Conservation (phyloP, 2,797 vertebrate genomes). For the Notamacropus eugenii region DNA sequence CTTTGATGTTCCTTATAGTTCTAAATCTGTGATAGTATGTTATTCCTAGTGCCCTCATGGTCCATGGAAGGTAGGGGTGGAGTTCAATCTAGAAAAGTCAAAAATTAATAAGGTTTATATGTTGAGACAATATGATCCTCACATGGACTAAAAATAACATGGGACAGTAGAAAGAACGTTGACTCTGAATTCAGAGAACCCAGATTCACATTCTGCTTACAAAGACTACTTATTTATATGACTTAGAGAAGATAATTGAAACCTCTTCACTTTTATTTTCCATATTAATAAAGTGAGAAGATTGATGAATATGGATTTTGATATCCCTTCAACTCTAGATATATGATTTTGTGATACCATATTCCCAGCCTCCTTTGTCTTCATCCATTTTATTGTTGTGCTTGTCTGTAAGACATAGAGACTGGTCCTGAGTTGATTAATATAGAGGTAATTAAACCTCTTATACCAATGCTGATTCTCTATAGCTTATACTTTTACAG, state of each 20-base stretch:
- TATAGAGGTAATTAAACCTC: background rate
- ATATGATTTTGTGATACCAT: background rate
- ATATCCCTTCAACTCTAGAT: background rate
- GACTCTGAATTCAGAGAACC: background rate
- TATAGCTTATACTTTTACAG: background rate
- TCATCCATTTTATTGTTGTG: background rate
- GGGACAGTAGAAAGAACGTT: background rate
- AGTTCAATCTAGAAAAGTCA: background rate
- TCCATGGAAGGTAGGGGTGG: background rate
- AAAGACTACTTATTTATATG: background rate
- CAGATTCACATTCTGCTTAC: background rate
- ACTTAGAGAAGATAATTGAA: background rate
- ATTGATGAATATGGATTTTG: background rate
- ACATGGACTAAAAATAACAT: background rate
- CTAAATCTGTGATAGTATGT: background rate
- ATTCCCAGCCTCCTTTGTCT: background rate
- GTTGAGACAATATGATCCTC: background rate
- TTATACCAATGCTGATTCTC: background rate
- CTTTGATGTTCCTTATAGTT: background rate
- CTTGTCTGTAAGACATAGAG: background rate
- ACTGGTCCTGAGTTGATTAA: background rate
- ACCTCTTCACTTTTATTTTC: background rate
- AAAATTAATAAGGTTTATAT: background rate
- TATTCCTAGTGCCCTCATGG: background rate
- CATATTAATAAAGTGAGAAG: background rate